Evolutionary conservation across 2,888 invertebrate species (phyloP).

Genomic region (Drosophila differens): DNA sequence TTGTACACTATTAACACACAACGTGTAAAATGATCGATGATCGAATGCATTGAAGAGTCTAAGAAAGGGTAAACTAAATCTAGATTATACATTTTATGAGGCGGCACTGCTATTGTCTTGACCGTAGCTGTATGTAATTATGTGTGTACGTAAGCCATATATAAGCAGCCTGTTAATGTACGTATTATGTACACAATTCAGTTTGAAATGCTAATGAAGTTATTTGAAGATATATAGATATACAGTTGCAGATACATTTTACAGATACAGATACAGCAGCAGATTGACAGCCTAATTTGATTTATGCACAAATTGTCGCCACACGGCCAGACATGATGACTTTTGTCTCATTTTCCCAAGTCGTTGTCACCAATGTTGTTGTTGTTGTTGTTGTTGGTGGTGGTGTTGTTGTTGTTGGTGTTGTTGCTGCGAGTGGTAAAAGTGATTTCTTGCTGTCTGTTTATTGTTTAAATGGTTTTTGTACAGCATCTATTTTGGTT

Average conservation of each 20-base stretch:
- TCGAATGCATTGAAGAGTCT: not conserved
- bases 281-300: constrained; percentile 62
- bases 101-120: not conserved
- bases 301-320: constrained; percentile 53
- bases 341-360: constrained; percentile 28
- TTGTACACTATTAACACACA: not conserved
- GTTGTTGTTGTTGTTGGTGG: not conserved
- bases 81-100: not conserved
- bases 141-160: not conserved
- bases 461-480: constrained; percentile 35
- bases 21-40: not conserved
- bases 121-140: not conserved
- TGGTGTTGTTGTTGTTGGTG: not conserved
- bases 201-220: constrained; percentile 46
- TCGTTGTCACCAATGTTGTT: constrained; percentile 2
- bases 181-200: not conserved
- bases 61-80: not conserved
- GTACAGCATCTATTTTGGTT: constrained; percentile 14
- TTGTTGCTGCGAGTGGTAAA: constrained; percentile 15
- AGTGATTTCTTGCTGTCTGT: constrained; percentile 37
- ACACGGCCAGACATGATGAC: constrained; percentile 40
- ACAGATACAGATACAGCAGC: constrained; percentile 3
- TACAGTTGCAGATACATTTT: constrained; percentile 9
- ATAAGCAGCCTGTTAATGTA: not conserved
- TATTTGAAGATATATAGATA: constrained; percentile 23